A percentile compares a stretch with the other conserved stretches of the same genome.
phyloP scores from a whole-genome alignment of 2,888 invertebrate genomes.

The Pseudolycoriella hygida region DNA sequence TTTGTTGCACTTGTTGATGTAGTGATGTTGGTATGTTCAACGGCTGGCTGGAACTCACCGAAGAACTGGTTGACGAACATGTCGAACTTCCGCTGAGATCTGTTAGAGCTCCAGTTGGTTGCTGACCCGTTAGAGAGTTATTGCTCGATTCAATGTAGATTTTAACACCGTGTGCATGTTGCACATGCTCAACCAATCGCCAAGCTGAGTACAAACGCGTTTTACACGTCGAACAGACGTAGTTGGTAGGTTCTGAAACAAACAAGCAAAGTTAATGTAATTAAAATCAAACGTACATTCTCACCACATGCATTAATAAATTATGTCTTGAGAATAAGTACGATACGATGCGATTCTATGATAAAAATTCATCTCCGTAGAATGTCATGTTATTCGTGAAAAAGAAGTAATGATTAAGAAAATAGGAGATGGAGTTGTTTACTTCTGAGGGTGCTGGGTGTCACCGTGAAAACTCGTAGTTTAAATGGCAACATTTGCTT shows the following conservation, averaged over 20 bases:
- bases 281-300: slow-evolving; percentile 16
- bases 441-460: too few relatives aligned
- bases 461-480: too few relatives aligned
- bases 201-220: slow-evolving; percentile 85
- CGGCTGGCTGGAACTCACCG: slow-evolving; percentile 13
- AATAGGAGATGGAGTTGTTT: too few relatives aligned
- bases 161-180: slow-evolving; percentile 83
- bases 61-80: slow-evolving; percentile 12
- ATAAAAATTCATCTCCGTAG: background rate
- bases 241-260: slow-evolving; percentile 87
- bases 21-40: slow-evolving; percentile 9
- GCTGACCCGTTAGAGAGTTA: slow-evolving; percentile 10
- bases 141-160: slow-evolving; percentile 59
- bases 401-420: too few relatives aligned
- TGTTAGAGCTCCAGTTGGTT: slow-evolving; percentile 13
- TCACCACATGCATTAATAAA: too few relatives aligned
- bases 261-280: slow-evolving; percentile 22
- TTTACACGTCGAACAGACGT: slow-evolving; percentile 88
- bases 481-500: too few relatives aligned
- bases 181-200: slow-evolving; percentile 87
- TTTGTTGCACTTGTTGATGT: slow-evolving; percentile 25
- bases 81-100: slow-evolving; percentile 15
- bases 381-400: background rate
- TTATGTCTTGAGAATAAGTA: too few relatives aligned
- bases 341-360: too few relatives aligned